Conservation (phyloP, 1,140 invertebrate species). For the Rhopalosiphum padi region DNA sequence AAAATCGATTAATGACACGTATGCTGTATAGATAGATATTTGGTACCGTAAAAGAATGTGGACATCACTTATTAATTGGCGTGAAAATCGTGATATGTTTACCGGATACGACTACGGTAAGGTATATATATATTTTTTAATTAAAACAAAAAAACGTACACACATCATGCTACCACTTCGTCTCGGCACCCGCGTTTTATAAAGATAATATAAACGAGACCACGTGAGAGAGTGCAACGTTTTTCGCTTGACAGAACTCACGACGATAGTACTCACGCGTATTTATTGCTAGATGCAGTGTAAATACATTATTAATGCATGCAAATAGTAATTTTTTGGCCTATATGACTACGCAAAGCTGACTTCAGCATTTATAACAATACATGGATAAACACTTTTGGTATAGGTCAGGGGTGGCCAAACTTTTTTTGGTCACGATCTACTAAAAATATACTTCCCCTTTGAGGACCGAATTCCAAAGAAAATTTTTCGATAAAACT, state of each 20-base stretch:
- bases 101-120: neutral
- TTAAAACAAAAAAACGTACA: neutral
- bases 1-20: no score
- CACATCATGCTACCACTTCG: neutral
- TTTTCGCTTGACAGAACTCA: neutral
- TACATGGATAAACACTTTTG: no score
- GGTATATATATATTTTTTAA: neutral
- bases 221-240: neutral
- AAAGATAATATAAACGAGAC: neutral
- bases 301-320: neutral
- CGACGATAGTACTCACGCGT: neutral
- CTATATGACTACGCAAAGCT: neutral
- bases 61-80: neutral
- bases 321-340: neutral
- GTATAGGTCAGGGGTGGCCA: no score
- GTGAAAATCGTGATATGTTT: neutral
- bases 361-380: neutral
- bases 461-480: no score
- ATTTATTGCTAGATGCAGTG: neutral
- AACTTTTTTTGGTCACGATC: no score
- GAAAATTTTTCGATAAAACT: no score
- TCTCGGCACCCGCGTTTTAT: neutral
- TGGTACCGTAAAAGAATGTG: neutral
- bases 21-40: no score
- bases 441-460: no score